Conservation (phyloP, 2,797 vertebrate genomes). For the Thamnophis elegans region DNA sequence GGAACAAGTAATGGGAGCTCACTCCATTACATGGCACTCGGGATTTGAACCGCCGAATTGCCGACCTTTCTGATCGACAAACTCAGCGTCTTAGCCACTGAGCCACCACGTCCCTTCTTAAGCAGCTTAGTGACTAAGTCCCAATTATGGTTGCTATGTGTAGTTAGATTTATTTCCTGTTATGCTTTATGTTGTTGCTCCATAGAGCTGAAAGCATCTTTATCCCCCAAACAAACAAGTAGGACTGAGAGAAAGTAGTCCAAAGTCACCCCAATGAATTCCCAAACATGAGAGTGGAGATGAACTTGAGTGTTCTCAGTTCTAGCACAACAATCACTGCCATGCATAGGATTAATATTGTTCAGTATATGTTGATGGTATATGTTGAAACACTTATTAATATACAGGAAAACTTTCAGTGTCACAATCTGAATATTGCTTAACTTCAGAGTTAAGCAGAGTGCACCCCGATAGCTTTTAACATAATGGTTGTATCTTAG, state of each 20-base stretch:
- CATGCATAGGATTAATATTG: background rate
- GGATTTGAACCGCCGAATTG: too few species aligned
- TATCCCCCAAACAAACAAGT: background rate
- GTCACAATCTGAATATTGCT: background rate
- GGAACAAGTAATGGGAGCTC: too few species aligned
- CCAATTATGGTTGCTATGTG: background rate
- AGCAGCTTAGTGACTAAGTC: background rate
- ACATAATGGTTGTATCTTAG: background rate
- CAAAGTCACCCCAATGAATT: background rate
- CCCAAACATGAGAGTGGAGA: background rate
- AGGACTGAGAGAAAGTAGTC: background rate
- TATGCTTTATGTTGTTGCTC: background rate
- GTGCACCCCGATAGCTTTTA: background rate
- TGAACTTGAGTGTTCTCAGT: background rate
- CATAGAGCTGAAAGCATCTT: background rate
- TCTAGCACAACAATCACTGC: background rate
- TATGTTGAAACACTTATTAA: background rate
- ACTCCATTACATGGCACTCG: too few species aligned
- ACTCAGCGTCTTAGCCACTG: too few species aligned
- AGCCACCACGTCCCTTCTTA: too few species aligned
- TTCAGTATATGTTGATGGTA: background rate
- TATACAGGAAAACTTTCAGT: background rate
- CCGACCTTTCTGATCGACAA: too few species aligned
- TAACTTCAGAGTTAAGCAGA: background rate
- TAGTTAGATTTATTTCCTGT: background rate